These are phyloP conservation scores for Polypedilum pembai DNA, from an alignment of 1,140 invertebrate genomes.

Conservation along the genomic window DNA sequence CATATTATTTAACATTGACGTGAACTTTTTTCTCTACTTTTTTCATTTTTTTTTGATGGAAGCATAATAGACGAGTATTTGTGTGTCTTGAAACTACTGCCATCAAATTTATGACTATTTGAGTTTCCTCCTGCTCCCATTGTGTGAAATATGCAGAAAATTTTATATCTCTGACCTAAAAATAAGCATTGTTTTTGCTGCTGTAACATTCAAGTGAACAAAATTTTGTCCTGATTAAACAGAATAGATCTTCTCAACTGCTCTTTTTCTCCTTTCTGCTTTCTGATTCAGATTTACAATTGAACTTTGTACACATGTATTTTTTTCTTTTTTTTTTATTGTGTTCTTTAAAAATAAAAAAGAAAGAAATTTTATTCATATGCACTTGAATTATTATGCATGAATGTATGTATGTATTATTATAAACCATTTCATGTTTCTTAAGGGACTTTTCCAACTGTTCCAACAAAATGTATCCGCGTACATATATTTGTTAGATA, in stretches of 20 bases:
- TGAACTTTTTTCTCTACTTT: too few relatives aligned
- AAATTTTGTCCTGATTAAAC: background rate
- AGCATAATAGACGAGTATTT: too few relatives aligned
- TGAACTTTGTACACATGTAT: conserved; percentile 12
- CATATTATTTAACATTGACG: too few relatives aligned
- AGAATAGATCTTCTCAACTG: background rate
- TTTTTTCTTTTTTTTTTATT: background rate
- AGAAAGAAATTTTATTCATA: background rate
- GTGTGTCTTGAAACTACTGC: background rate
- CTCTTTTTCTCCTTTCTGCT: conserved; percentile 3
- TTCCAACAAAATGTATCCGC: background rate
- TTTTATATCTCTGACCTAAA: conserved; percentile 7
- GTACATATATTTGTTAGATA: background rate
- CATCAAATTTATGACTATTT: conserved; percentile 14
- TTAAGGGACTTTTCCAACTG: background rate
- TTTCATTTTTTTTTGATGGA: too few relatives aligned
- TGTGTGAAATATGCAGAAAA: conserved; percentile 7
- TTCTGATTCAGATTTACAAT: background rate
- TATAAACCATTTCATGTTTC: background rate
- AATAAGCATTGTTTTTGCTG: conserved; percentile 3
- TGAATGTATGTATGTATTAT: background rate
- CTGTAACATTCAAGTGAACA: background rate
- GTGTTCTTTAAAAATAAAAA: background rate
- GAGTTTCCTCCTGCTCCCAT: background rate
- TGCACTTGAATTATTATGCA: background rate